phyloP scores from a whole-genome alignment of 92 coral and sea anemone species.

The Heliopora coerulea region DNA sequence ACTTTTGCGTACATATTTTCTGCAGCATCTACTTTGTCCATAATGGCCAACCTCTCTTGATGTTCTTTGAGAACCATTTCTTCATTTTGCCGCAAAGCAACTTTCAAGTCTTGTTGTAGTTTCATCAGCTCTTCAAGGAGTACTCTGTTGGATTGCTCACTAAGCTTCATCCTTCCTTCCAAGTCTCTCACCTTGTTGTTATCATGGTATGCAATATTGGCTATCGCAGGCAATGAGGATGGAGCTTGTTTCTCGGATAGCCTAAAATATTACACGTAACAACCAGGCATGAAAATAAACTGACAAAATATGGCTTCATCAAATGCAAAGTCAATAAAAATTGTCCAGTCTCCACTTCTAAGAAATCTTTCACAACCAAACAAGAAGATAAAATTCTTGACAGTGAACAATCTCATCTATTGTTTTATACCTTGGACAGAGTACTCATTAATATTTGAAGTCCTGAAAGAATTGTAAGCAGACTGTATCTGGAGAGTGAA shows the following conservation, averaged over 20 bases:
- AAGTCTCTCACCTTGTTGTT: conserved; percentile 51
- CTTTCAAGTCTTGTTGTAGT: conserved; percentile 87
- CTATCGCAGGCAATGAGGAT: conserved; percentile 23
- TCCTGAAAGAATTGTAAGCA: no score
- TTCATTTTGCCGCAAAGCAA: conserved; percentile 80
- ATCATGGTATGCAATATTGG: conserved; percentile 27
- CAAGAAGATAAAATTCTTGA: no score
- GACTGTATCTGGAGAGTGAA: no score
- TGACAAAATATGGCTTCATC: no score
- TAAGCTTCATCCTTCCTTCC: conserved; percentile 78
- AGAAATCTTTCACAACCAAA: no score
- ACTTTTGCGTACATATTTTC: conserved; percentile 84
- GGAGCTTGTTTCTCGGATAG: conserved; percentile 16
- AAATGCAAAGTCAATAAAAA: no score
- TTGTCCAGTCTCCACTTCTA: no score
- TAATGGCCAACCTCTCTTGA: conserved; percentile 77
- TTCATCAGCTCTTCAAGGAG: conserved; percentile 89
- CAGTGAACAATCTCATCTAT: no score
- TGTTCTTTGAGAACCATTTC: conserved; percentile 80
- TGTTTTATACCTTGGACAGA: no score
- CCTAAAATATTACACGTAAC: background rate
- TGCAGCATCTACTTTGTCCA: conserved; percentile 86
- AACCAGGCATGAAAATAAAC: background rate
- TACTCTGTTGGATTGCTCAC: conserved; percentile 94
- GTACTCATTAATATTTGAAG: no score